These are phyloP conservation scores for Nasonia oneida DNA, from an alignment of 2,888 invertebrate genomes.

Conservation along the genomic window DNA sequence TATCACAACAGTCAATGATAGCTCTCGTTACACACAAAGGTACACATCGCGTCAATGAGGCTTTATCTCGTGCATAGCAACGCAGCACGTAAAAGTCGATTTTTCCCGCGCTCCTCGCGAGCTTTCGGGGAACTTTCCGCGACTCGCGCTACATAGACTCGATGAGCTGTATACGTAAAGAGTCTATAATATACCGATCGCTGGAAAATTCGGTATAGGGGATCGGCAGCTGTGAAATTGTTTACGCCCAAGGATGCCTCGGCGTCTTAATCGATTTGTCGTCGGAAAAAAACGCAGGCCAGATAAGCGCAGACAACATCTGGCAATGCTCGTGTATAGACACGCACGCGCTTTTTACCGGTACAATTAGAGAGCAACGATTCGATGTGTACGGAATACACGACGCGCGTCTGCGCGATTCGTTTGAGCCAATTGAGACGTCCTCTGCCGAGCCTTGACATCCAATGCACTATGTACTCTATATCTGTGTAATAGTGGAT, in stretches of 20 bases:
- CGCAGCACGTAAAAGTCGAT: no score
- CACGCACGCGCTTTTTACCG: background rate
- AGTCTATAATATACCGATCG: background rate
- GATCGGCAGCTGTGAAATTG: background rate
- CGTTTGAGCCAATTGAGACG: background rate
- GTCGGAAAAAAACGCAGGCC: background rate
- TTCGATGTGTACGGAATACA: background rate
- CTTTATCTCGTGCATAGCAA: background rate
- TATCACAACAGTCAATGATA: no score
- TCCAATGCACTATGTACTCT: background rate
- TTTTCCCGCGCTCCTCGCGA: no score
- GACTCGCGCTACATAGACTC: background rate
- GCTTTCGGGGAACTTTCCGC: background rate
- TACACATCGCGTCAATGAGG: no score
- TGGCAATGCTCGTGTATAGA: no score
- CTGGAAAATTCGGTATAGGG: background rate
- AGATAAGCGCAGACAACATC: slow-evolving; percentile 33
- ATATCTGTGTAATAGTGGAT: background rate
- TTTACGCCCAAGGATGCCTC: slow-evolving; percentile 26
- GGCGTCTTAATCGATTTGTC: slow-evolving; percentile 40
- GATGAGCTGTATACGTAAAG: background rate
- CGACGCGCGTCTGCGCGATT: background rate
- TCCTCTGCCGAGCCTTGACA: slow-evolving; percentile 30
- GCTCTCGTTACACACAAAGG: no score
- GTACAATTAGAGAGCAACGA: background rate